Evolutionary conservation across 2,797 vertebrate species (phyloP).

Genomic region (Gambelia wislizenii): DNA sequence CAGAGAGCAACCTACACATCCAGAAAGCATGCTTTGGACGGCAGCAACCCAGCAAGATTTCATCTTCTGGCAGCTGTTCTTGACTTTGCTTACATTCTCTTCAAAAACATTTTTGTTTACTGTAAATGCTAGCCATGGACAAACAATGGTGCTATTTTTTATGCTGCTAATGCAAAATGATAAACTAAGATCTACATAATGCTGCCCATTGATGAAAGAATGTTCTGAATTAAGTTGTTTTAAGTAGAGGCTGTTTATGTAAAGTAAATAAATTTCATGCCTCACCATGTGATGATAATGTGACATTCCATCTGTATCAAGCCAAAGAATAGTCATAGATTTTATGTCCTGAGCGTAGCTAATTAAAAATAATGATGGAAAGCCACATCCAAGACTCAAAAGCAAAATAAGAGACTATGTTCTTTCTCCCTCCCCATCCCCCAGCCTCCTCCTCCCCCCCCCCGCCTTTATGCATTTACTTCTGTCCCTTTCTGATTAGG

Average conservation of each 20-base stretch:
- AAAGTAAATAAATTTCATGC: conserved; percentile 94
- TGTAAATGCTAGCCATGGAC: conserved; percentile 81
- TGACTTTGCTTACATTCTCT: conserved; percentile 83
- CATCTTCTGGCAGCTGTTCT: conserved; percentile 79
- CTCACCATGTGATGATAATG: conserved; percentile 94
- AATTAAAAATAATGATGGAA: conserved; percentile 94
- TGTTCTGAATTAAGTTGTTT: conserved; percentile 86
- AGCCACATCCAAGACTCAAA: conserved; percentile 86
- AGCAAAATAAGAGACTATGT: conserved; percentile 75
- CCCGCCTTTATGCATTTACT: background rate
- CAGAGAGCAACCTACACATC: conserved; percentile 62
- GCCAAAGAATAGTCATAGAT: conserved; percentile 84
- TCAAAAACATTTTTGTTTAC: conserved; percentile 93
- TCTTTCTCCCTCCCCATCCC: background rate
- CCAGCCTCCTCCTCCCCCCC: background rate
- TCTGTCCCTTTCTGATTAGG: conserved; percentile 10
- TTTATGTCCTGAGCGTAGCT: conserved; percentile 84
- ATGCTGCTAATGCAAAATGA: conserved; percentile 74
- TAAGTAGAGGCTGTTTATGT: conserved; percentile 85
- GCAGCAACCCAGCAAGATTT: conserved; percentile 78
- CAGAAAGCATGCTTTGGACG: conserved; percentile 71
- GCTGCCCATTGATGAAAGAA: conserved; percentile 80
- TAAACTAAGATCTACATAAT: conserved; percentile 74
- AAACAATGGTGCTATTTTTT: conserved; percentile 84
- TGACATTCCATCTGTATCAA: conserved; percentile 88